Base-by-base conservation (phyloP, 2,797 vertebrate species). In the Scolopax rusticola region DNA sequence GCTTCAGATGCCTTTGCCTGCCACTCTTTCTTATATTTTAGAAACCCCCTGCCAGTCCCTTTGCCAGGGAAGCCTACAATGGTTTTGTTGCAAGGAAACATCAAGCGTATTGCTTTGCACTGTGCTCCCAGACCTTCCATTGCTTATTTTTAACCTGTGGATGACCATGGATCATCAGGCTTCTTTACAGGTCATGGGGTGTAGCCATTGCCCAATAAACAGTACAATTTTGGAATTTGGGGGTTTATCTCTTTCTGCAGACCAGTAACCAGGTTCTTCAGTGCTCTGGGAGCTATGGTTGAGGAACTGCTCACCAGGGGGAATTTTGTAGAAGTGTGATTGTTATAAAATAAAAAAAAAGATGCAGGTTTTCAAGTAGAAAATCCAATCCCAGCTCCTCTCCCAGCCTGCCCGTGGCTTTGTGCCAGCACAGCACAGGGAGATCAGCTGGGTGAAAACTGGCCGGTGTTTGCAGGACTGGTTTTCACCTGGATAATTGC, bases 351-450 rank as follows among this genome's bases (percentile, higher is more conserved):
- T 48, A 50, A 65, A 78, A 28, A 78, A 28, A 69, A 23, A 73
- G 24, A 11, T 8, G 4, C 40, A 61, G 11, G 20, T 81, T 86
- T 88, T 84, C 54, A 76, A 24, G 20, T 78, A 19, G 40, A 28
- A 51, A 25, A 85, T 36, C 9, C 16, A 30, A 11, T 53, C 51
- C 28, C 28, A 30, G 51, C 27, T 69, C 68, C 43, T 50, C 20
- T 77, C 23, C 30, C 3, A 0, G 1, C 0, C 18, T 70, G 43
- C 57, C 41, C 1, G 3, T 63, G 12, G 33, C 60, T 65, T 17
- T 60, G 54, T 6, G 2, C 20, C 9, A 13, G 50, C 27, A 3
- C 38, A 32, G 85, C 41, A 18, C n/a, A 10, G 6, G 7, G 38
- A 36, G 47, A 7, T 24, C 8, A 5, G 4, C 45, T 19, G 33